Conservation (phyloP, 2,888 invertebrate genomes). For the Drosophila nigricruria region DNA sequence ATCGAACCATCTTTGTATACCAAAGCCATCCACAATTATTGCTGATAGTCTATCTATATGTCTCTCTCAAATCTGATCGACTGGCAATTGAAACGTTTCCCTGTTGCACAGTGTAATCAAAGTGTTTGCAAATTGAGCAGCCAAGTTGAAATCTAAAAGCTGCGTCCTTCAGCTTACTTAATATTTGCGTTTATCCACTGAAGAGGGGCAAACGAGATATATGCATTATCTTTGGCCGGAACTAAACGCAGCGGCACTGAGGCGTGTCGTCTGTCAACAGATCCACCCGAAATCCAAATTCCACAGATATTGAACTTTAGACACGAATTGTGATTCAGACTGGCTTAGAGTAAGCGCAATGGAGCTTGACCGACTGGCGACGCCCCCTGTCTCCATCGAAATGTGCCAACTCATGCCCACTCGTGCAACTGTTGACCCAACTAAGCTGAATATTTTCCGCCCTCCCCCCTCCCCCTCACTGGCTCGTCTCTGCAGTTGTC, state of each 20-base stretch:
- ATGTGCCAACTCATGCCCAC: conserved; percentile 40
- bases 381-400: conserved; percentile 19
- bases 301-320: conserved; percentile 21
- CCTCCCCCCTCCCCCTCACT: conserved; percentile 10
- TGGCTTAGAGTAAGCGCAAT: conserved; percentile 25
- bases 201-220: conserved; percentile 2
- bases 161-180: conserved; percentile 22
- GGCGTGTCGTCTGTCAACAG: conserved; percentile 25
- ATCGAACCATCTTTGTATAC: no score
- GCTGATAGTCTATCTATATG: neutral
- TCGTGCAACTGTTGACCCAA: conserved; percentile 38
- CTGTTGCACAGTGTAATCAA: conserved; percentile 1
- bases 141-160: conserved; percentile 1
- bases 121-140: neutral
- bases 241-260: conserved; percentile 26
- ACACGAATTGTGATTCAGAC: conserved; percentile 26
- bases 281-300: conserved; percentile 31
- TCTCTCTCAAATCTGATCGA: neutral
- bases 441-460: conserved; percentile 37
- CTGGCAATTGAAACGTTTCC: neutral
- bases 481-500: conserved; percentile 24
- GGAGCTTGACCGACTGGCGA: conserved; percentile 38
- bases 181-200: conserved; percentile 23
- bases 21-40: no score
- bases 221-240: conserved; percentile 19